Percentiles rank a stretch among this genome's conserved stretches.
Conservation (phyloP, 1,140 invertebrate species). For the Penaeus indicus region DNA sequence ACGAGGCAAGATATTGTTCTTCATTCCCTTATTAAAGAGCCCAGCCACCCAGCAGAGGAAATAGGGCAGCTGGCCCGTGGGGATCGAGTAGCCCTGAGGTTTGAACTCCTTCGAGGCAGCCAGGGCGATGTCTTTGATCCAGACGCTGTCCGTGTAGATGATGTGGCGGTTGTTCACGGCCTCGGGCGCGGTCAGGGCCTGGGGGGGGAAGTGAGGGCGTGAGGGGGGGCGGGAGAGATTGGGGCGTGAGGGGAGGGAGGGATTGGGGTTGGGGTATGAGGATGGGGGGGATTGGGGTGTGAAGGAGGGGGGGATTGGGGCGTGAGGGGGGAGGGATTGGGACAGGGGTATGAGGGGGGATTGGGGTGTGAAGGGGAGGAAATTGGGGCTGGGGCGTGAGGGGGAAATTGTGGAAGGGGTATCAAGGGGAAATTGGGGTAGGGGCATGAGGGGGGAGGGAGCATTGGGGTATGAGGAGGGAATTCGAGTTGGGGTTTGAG, state of each 20-base stretch:
- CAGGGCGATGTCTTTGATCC: constrained; percentile 72
- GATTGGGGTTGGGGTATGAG: background rate
- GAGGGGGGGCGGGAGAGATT: background rate
- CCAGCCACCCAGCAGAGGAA: constrained; percentile 71
- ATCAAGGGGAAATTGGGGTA: too few relatives aligned
- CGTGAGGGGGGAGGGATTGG: too few relatives aligned
- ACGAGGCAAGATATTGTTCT: constrained; percentile 71
- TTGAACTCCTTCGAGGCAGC: constrained; percentile 72
- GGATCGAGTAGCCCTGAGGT: constrained; percentile 72
- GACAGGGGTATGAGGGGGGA: too few relatives aligned
- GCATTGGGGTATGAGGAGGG: too few relatives aligned
- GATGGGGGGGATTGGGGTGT: too few relatives aligned
- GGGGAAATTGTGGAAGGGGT: too few relatives aligned
- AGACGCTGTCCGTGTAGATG: constrained; percentile 69
- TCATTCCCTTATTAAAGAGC: constrained; percentile 72
- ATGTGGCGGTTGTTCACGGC: constrained; percentile 73
- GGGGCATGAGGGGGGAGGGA: too few relatives aligned
- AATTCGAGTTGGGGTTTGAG: too few relatives aligned
- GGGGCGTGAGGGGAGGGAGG: background rate
- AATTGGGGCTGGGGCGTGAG: too few relatives aligned
- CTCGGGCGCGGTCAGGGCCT: constrained; percentile 73
- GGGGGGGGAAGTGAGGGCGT: background rate
- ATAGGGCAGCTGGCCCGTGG: constrained; percentile 73
- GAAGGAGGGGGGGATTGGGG: too few relatives aligned
- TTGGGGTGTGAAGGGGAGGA: too few relatives aligned